Evolutionary conservation across 2,113 vertebrate species (phyloP).

Genomic region (Anoura caudifer): DNA sequence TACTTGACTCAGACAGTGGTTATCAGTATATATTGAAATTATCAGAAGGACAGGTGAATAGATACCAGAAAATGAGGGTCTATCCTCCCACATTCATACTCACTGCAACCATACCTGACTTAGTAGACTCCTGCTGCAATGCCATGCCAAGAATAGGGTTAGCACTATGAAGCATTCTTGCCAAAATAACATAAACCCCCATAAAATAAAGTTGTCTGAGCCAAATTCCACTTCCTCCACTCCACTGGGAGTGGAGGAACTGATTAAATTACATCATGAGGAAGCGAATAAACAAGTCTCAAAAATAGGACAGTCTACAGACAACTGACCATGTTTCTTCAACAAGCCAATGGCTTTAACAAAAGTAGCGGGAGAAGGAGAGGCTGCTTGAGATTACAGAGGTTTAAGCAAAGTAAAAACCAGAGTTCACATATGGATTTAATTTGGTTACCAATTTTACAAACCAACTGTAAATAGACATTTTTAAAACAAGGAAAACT

Average conservation of each 20-base stretch:
- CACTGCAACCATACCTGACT: neutral
- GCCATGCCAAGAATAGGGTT: neutral
- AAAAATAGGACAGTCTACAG: neutral
- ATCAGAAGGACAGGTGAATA: neutral
- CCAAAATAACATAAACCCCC: neutral
- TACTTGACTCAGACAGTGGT: neutral
- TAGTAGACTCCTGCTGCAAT: neutral
- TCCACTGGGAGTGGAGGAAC: neutral
- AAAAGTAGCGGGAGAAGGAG: neutral
- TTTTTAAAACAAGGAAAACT: conserved; percentile 11
- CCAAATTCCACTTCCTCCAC: no score
- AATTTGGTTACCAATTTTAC: neutral
- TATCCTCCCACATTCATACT: neutral
- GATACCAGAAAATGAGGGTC: neutral
- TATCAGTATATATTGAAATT: neutral
- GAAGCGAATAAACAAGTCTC: neutral
- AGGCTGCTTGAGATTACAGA: neutral
- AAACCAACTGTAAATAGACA: neutral
- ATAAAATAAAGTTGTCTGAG: neutral
- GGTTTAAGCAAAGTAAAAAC: neutral
- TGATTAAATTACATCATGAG: neutral
- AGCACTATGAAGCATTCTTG: neutral
- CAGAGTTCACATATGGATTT: neutral
- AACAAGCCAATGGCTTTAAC: neutral
- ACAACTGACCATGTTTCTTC: neutral